These are phyloP conservation scores for Erpornis zantholeuca DNA, from an alignment of 2,113 vertebrate genomes.

Conservation along the genomic window DNA sequence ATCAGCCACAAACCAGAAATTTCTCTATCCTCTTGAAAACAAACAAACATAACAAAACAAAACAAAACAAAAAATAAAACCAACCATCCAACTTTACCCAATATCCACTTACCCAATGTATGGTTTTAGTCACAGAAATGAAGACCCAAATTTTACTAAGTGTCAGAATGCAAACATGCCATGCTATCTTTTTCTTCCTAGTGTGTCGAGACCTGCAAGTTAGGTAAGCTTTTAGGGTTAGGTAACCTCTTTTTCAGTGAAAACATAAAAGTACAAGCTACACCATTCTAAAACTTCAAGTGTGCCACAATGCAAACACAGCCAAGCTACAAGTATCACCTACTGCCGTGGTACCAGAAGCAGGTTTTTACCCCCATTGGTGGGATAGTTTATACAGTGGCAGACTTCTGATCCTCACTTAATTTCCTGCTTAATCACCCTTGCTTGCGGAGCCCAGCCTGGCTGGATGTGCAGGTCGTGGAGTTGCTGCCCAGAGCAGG, in stretches of 20 bases:
- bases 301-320: not conserved
- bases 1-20: not conserved
- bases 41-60: not conserved
- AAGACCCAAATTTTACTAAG: not conserved
- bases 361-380: not conserved
- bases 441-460: not conserved
- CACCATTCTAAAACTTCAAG: not conserved
- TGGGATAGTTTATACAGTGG: not conserved
- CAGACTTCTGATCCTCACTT: not conserved
- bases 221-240: too few relatives aligned
- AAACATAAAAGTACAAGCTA: not conserved
- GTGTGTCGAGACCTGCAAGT: not conserved
- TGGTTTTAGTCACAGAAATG: not conserved
- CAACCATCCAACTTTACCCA: not conserved
- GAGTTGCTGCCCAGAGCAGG: not conserved
- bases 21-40: not conserved
- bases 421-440: not conserved
- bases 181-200: not conserved
- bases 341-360: not conserved
- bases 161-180: not conserved
- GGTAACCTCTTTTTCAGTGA: not conserved
- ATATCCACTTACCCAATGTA: not conserved
- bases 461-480: not conserved
- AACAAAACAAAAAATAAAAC: not conserved
- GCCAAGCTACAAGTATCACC: not conserved